Conservation (phyloP, 2,888 invertebrate genomes). For the Tetrapedia diversipes region DNA sequence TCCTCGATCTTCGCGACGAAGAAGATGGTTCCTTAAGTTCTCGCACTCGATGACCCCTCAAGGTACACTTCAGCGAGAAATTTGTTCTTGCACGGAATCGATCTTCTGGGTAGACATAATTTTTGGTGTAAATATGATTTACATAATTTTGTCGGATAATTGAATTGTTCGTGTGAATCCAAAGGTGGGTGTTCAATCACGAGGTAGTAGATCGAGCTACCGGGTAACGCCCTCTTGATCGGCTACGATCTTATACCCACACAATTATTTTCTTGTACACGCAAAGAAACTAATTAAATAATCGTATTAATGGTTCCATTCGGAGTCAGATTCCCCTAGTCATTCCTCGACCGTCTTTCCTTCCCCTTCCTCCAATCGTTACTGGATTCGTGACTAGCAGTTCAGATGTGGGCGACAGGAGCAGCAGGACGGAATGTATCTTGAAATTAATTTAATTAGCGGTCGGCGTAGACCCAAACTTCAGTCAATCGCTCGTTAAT, state of each 20-base stretch:
- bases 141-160: no score
- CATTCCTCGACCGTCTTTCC: constrained; percentile 24
- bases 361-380: constrained; percentile 21
- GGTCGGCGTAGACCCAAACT: constrained; percentile 78
- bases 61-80: constrained; percentile 21
- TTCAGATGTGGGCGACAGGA: constrained; percentile 51
- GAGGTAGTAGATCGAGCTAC: neutral
- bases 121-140: no score
- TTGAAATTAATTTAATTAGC: constrained; percentile 82
- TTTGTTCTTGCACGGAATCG: neutral
- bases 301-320: constrained; percentile 38
- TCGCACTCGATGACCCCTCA: constrained; percentile 9
- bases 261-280: constrained; percentile 12
- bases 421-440: constrained; percentile 44
- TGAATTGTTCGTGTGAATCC: neutral
- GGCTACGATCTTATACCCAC: neutral
- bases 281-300: constrained; percentile 50
- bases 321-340: constrained; percentile 52
- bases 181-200: neutral
- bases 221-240: constrained; percentile 5
- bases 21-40: constrained; percentile 34
- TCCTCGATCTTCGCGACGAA: constrained; percentile 48
- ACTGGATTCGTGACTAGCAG: constrained; percentile 60
- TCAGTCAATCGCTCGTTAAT: constrained; percentile 79
- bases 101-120: no score